These are phyloP conservation scores for Greenwoodochromis staneri DNA, from an alignment of 2,113 vertebrate species.

Conservation along the genomic window DNA sequence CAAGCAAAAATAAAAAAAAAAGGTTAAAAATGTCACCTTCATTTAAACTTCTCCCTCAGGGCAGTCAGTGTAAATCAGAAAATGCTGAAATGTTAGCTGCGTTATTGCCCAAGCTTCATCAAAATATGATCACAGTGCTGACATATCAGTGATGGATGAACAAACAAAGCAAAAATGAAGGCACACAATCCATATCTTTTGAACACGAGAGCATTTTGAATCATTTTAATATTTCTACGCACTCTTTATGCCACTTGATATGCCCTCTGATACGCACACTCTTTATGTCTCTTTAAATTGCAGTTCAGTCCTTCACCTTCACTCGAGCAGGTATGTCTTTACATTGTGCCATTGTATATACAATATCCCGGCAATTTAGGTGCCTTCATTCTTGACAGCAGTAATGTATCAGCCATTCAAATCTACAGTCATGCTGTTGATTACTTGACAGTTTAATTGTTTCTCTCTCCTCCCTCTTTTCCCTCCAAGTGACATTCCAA, in stretches of 20 bases:
- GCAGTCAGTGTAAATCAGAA: background rate
- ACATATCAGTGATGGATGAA: background rate
- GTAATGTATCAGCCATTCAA: background rate
- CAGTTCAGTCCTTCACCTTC: conserved; percentile 83
- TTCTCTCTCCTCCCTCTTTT: background rate
- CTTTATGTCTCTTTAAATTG: conserved; percentile 69
- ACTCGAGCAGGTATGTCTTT: conserved; percentile 75
- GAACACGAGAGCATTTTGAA: background rate
- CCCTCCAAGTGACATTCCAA: conserved; percentile 84
- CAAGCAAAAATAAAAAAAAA: background rate
- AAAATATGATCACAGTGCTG: background rate
- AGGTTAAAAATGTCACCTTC: background rate
- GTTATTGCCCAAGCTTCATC: background rate
- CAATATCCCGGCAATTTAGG: background rate
- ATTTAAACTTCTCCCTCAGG: background rate
- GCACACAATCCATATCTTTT: background rate
- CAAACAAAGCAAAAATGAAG: background rate
- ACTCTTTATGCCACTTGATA: background rate
- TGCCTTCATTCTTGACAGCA: background rate
- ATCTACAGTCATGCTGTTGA: background rate
- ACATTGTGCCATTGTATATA: background rate
- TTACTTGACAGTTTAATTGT: background rate
- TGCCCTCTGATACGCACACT: background rate
- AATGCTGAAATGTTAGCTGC: background rate
- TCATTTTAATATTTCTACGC: background rate